These are phyloP conservation scores for Eptesicus fuscus DNA, from an alignment of 2,113 vertebrate species.

Conservation along the genomic window DNA sequence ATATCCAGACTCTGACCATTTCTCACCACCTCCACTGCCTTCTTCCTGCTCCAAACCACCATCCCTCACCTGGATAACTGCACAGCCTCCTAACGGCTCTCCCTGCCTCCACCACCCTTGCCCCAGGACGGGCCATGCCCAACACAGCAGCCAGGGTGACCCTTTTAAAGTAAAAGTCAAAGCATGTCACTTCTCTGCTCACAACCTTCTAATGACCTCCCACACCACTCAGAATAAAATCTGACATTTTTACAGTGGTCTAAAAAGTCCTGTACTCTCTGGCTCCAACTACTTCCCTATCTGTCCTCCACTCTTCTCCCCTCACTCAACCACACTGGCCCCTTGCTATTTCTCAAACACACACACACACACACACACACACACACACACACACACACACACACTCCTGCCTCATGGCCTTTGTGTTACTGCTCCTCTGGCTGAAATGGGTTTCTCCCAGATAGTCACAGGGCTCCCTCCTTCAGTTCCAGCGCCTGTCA, in stretches of 20 bases:
- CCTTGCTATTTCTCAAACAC: neutral
- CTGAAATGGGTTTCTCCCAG: neutral
- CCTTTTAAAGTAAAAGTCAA: neutral
- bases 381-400: neutral
- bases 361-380: rapidly evolving
- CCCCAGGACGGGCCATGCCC: neutral
- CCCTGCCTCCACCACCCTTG: neutral
- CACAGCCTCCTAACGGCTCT: neutral
- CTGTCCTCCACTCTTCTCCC: neutral
- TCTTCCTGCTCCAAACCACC: neutral
- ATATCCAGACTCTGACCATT: neutral
- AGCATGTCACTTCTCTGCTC: neutral
- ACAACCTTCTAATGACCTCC: neutral
- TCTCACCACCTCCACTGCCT: neutral
- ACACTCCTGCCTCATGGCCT: neutral
- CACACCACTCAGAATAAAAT: neutral
- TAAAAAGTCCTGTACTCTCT: neutral
- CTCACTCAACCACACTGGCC: neutral
- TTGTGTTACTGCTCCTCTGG: neutral
- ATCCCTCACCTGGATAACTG: neutral
- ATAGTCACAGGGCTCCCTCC: neutral
- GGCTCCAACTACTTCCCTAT: neutral
- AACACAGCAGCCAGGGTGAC: neutral
- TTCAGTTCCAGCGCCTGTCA: neutral
- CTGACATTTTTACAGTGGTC: neutral